Conservation (phyloP, 2,797 vertebrate genomes). For the Semotilus atromaculatus region DNA sequence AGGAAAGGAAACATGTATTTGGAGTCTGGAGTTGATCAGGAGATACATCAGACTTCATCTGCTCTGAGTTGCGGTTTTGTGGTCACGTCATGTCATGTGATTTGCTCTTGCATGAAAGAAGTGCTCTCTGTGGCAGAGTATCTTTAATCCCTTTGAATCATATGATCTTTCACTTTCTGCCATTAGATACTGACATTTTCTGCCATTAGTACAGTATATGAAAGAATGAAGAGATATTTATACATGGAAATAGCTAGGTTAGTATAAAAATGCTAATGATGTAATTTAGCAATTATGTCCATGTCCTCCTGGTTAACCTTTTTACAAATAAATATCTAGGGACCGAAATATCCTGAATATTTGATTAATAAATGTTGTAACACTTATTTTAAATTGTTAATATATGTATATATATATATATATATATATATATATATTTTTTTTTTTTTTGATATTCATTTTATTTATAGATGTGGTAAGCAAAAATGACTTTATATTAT, state of each 20-base stretch:
- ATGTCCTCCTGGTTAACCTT: neutral
- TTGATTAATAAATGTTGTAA: no score
- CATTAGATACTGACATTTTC: slow-evolving; percentile 4
- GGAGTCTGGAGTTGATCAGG: slow-evolving; percentile 69
- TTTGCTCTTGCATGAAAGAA: slow-evolving; percentile 42
- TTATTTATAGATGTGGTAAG: no score
- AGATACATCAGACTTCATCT: slow-evolving; percentile 63
- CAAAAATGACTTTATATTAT: no score
- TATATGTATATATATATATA: no score
- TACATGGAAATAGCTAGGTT: neutral
- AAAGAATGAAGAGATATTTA: neutral
- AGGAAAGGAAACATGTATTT: slow-evolving; percentile 42
- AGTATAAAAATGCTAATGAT: neutral
- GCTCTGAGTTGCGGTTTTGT: slow-evolving; percentile 26
- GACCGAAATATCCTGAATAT: neutral
- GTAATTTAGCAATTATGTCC: neutral
- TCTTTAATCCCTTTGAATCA: neutral
- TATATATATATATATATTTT: no score
- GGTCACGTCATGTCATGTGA: slow-evolving; percentile 43
- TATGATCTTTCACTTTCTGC: slow-evolving; percentile 30
- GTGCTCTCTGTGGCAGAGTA: slow-evolving; percentile 6
- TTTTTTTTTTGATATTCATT: no score
- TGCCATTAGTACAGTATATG: neutral
- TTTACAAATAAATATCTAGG: neutral
- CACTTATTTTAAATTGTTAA: no score